These are phyloP conservation scores for Melinaea menophilus DNA, from an alignment of 2,888 invertebrate genomes.

Conservation along the genomic window DNA sequence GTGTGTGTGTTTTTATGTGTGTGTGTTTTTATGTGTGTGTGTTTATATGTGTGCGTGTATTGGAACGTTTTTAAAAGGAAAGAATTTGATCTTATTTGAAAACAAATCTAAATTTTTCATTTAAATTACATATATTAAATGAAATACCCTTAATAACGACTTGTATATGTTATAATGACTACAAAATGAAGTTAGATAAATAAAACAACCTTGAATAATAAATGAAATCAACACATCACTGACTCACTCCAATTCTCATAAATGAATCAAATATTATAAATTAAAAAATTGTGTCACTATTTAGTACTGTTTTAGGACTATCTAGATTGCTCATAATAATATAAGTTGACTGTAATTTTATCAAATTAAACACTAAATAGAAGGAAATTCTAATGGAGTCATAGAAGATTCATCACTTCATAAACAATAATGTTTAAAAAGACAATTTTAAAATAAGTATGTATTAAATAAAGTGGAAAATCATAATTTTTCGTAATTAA, in stretches of 20 bases:
- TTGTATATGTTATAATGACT: slow-evolving; percentile 15
- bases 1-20: no score
- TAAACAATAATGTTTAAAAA: no score
- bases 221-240: slow-evolving; percentile 55
- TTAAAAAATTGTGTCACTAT: slow-evolving; percentile 50
- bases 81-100: not conserved
- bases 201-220: slow-evolving; percentile 48
- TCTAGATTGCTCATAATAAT: slow-evolving; percentile 6
- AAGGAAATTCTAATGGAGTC: no score
- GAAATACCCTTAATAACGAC: not conserved
- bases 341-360: no score
- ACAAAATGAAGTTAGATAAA: slow-evolving; percentile 27
- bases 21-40: no score
- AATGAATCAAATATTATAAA: slow-evolving; percentile 48
- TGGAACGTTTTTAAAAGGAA: no score
- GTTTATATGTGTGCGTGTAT: no score
- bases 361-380: no score
- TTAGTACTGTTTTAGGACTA: slow-evolving; percentile 15
- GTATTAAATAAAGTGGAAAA: no score
- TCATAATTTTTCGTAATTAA: not conserved
- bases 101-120: not conserved
- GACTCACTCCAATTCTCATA: slow-evolving; percentile 48
- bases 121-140: not conserved
- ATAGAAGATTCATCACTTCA: no score
- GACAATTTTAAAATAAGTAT: no score